Conservation (phyloP, 1,140 invertebrate genomes). For the Drosophila bocqueti region DNA sequence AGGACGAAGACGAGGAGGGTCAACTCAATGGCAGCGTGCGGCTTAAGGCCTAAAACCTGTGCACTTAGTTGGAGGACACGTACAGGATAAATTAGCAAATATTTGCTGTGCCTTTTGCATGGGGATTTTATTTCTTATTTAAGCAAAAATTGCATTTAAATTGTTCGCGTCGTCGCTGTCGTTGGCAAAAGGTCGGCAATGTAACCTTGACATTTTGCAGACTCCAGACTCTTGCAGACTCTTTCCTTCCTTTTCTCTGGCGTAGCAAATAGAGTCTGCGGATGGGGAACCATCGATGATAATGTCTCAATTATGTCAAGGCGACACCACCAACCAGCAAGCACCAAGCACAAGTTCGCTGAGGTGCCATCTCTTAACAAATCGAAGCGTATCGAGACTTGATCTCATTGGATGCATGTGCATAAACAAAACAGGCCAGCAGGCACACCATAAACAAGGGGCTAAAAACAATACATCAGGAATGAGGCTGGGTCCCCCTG, state of each 20-base stretch:
- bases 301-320: constrained; percentile 83
- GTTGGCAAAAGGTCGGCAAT: constrained; percentile 66
- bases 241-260: not conserved
- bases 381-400: constrained; percentile 54
- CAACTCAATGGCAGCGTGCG: constrained; percentile 54
- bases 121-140: constrained; percentile 81
- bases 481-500: constrained; percentile 37
- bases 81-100: constrained; percentile 84
- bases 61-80: constrained; percentile 82
- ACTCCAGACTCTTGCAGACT: not conserved
- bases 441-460: constrained; percentile 62
- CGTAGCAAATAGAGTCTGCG: constrained; percentile 52
- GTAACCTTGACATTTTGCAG: constrained; percentile 76
- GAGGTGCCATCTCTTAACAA: constrained; percentile 55
- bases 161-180: constrained; percentile 64
- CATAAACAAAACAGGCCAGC: constrained; percentile 70
- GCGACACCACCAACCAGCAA: constrained; percentile 21
- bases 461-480: constrained; percentile 69
- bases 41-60: constrained; percentile 78
- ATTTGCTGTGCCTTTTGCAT: constrained; percentile 66
- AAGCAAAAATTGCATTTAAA: constrained; percentile 84
- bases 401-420: constrained; percentile 46
- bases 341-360: not conserved
- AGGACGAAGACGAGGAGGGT: constrained; percentile 32
- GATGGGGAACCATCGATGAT: constrained; percentile 52